Evolutionary conservation across 1,140 invertebrate species (phyloP), one percentile per base, ranked within the genome.

Genomic region (Colletes latitarsis): DNA sequence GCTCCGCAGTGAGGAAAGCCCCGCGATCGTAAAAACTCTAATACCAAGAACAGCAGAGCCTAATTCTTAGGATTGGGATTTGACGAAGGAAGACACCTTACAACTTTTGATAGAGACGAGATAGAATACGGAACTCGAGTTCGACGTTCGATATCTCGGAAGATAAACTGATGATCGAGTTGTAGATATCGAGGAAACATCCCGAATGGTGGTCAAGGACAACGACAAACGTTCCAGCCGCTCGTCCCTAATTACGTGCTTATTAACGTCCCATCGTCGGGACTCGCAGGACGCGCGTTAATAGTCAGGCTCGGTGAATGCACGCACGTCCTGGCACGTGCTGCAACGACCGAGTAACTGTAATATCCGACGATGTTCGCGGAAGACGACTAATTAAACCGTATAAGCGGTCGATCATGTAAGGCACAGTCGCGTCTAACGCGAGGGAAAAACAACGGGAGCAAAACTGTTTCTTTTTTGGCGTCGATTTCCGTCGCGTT

Each of bases 341-440:
- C 73, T 57, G 52, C 41, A 12, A 53, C 68, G 58, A 74, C 53
- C 83, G 64, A 85, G 60, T 85, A 85, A 85, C 83, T 74, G 84
- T 85, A 85, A 85, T 55, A 74, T 74, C 73, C 19, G 53, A 74
- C 60, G 21, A 41, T 49, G 63, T 72, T 85, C 68, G 69, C 78
- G 83, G 64, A 80, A 55, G 69, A 64, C 30, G 46, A 21, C 58
- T 85, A 85, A 85, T 85, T 85, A 85, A 85, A 85, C 76, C 63
- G 52, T 62, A 81, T 53, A 66, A 67, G 58, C 17, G 76, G 15
- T 52, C 39, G 52, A 67, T 75, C 53, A 14, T 39, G 76, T 71
- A 63, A 67, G 64, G 43, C 53, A 49, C 43, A 46, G 64, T 55
- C 30, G 60, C 43, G 41, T 68, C 46, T 41, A 58, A 52, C 57